Conservation (phyloP, 2,113 vertebrate genomes). For the Erpornis zantholeuca region DNA sequence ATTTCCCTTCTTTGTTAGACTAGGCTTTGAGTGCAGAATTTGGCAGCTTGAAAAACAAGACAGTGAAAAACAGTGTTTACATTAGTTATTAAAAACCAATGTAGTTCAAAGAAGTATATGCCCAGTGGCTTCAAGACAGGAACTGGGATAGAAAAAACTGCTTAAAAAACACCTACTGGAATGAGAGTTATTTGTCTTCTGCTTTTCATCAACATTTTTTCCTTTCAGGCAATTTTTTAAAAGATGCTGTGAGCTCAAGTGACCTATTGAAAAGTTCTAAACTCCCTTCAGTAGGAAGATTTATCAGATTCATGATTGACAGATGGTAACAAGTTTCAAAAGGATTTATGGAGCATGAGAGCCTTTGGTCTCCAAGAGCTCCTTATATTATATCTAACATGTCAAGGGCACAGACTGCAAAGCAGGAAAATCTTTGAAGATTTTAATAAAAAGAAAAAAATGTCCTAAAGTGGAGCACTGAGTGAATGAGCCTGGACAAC, state of each 20-base stretch:
- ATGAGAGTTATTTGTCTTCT: background rate
- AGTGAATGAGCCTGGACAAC: background rate
- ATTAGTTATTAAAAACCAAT: background rate
- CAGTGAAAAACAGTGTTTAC: background rate
- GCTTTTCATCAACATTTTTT: conserved; percentile 8
- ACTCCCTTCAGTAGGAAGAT: conserved; percentile 27
- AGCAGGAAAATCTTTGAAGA: background rate
- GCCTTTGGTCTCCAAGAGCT: background rate
- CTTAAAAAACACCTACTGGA: background rate
- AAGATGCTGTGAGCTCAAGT: background rate
- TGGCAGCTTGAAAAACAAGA: background rate
- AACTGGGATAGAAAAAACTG: background rate
- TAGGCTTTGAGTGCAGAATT: background rate
- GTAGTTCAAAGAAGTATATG: background rate
- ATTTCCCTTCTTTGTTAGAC: background rate
- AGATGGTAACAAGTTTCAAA: background rate
- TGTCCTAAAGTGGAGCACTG: background rate
- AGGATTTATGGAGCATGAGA: background rate
- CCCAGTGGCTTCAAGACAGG: background rate
- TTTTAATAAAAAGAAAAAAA: background rate
- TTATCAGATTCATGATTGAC: conserved; percentile 29
- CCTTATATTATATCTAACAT: background rate
- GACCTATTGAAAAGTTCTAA: conserved; percentile 35
- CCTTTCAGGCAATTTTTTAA: conserved; percentile 4
- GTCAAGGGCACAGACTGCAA: background rate